Base-by-base conservation (phyloP, 2,888 invertebrate genomes). In the Urechis unicinctus region DNA sequence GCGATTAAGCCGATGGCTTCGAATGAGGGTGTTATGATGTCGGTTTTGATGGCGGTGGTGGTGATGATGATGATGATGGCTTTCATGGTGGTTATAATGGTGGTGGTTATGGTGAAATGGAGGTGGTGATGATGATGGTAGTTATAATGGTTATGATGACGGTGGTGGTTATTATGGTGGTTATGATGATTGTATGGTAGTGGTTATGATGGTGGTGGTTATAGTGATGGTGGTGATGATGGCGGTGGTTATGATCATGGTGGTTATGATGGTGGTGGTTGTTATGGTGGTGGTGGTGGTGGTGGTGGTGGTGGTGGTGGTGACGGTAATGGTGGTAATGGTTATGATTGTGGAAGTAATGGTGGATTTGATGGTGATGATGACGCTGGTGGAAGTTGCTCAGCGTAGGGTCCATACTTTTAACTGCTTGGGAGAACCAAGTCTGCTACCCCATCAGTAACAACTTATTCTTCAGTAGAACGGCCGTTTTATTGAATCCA, bases 321-420 rank as follows among this genome's bases (percentile, higher is more conserved):
- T 50, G 52, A 50, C 17, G 50, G 22, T 50, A 50, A 50, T 49
- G 50, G 28, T 49, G 52, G 24, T 49, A 50, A 26, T 52, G 44
- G 22, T 52, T 21, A 22, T 26, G 50, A 52, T 52, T 24, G 51
- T 52, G 26, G 25, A 22, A 50, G 25, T n/a, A n/a, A n/a, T n/a
- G n/a, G n/a, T n/a, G n/a, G n/a, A n/a, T n/a, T n/a, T 52, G 52
- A 51, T 24, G 46, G 28, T 53, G 49, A 51, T 26, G 30, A 50
- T 22, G 30, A 49, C 26, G 48, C n/a, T 28, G 48, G 13, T 29
- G 26, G 22, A 13, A 29, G 22, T 29, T 47, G 22, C 24, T n/a
- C n/a, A n/a, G n/a, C n/a, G n/a, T n/a, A n/a, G n/a, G n/a, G n/a
- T n/a, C n/a, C n/a, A n/a, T n/a, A n/a, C n/a, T n/a, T n/a, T n/a